phyloP scores from a whole-genome alignment of 2,888 invertebrate genomes.

The Drosophila acutilabella region DNA sequence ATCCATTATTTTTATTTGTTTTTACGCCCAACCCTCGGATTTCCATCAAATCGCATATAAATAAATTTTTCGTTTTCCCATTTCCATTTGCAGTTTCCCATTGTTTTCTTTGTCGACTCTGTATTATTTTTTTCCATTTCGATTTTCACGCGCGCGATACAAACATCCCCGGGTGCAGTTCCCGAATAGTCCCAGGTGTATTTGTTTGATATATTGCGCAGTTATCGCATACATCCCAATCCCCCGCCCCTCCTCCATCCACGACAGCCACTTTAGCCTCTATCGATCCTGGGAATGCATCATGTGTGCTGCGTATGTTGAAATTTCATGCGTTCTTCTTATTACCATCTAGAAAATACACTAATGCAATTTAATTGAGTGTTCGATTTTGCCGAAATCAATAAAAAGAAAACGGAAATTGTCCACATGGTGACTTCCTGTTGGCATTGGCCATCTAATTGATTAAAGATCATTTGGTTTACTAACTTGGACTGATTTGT shows the following conservation, averaged over 20 bases:
- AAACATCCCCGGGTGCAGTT: constrained; percentile 65
- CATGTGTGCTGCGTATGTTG: constrained; percentile 69
- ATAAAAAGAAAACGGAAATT: neutral
- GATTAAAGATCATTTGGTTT: neutral
- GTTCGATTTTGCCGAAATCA: constrained; percentile 47
- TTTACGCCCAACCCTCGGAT: constrained; percentile 31
- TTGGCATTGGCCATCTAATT: neutral
- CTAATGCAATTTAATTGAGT: constrained; percentile 70
- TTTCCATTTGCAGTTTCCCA: constrained; percentile 59
- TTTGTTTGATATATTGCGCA: constrained; percentile 74
- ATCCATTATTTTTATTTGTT: constrained; percentile 70
- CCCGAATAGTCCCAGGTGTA: constrained; percentile 68
- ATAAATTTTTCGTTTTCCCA: constrained; percentile 60
- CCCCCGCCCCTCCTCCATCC: constrained; percentile 1
- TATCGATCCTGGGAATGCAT: constrained; percentile 68
- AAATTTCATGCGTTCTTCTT: constrained; percentile 58
- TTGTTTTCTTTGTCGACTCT: constrained; percentile 49
- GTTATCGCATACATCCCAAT: constrained; percentile 58
- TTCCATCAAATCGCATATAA: constrained; percentile 69
- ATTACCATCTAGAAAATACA: constrained; percentile 52
- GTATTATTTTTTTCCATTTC: constrained; percentile 30
- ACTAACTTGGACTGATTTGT: too few relatives aligned
- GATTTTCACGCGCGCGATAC: constrained; percentile 47
- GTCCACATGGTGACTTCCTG: neutral
- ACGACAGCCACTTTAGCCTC: neutral